Base-by-base conservation (phyloP, 2,797 vertebrate genomes). In the Smutsia temminckii region DNA sequence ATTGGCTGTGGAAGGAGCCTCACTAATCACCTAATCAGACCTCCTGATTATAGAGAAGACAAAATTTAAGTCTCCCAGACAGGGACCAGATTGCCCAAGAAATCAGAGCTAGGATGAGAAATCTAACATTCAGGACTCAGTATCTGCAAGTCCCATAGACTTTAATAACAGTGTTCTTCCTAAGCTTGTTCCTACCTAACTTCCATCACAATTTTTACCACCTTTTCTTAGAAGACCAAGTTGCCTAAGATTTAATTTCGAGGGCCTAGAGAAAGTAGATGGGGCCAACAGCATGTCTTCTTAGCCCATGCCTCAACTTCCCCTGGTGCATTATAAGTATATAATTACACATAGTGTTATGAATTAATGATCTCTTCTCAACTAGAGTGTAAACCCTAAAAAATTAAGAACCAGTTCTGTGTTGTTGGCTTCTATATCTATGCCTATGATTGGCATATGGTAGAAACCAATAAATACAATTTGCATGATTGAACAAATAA, bases 41-140 rank as follows among this genome's bases (percentile, higher is more conserved):
- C 25, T 75, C 27, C 59, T 80, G n/a, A 42, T 51, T 95, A 59
- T 74, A 85, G 4, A 75, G 12, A 25, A 91, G 42, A 63, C 17
- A 57, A 95, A 93, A 71, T 75, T 84, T 34, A 79, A 86, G 53
- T 72, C 55, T n/a, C 55, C 6, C 53, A 25, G 6, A n/a, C 25
- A 85, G 23, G 13, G 18, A 94, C 46, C 93, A 21, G 85, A 51
- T 94, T 74, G 64, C 71, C 57, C 40, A 94, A 93, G 20, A 61
- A 55, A 42, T 27, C 59, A 93, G 29, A 80, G n/a, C 51, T 63
- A 72, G n/a, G 13, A 85, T 49, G 23, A 79, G 92, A 90, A 68
- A 64, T 61, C 29, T 68, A 75, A 18, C 37, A 72, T 63, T 77
- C 68, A 64, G 32, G 6, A 78, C 12, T 74, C 53, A 20, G 12